Conservation (phyloP, 2,113 vertebrate genomes). For the Dromaius novaehollandiae region DNA sequence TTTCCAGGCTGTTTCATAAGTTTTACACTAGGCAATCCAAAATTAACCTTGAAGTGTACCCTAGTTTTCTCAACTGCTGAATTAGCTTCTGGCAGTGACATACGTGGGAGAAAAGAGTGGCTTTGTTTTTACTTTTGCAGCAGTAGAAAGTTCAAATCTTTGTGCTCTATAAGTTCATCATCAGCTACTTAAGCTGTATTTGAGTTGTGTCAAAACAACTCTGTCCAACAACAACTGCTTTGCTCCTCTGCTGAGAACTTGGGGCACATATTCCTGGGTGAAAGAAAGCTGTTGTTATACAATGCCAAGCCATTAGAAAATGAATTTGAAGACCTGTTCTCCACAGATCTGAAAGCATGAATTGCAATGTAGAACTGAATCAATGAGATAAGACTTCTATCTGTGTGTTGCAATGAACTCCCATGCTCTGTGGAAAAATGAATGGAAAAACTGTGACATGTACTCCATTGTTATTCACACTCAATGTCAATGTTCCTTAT, state of each 20-base stretch:
- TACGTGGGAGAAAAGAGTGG: not conserved
- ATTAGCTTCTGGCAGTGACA: not conserved
- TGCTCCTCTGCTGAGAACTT: not conserved
- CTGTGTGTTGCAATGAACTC: not conserved
- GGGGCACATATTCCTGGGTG: not conserved
- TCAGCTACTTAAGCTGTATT: not conserved
- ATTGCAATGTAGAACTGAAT: not conserved
- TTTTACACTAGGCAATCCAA: not conserved
- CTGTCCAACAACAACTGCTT: not conserved
- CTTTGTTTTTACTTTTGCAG: not conserved
- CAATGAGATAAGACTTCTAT: not conserved
- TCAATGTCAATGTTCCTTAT: not conserved
- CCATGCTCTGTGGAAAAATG: not conserved
- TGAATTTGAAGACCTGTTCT: not conserved
- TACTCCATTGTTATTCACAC: not conserved
- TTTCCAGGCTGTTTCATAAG: not conserved
- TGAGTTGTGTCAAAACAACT: not conserved
- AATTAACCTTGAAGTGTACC: conserved; percentile 1
- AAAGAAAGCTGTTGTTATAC: not conserved
- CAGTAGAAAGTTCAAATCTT: not conserved
- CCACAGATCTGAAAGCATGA: not conserved
- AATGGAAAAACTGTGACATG: not conserved
- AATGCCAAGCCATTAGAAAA: not conserved
- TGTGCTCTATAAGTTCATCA: not conserved
- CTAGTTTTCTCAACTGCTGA: not conserved